Base-by-base conservation (phyloP, 2,888 invertebrate species). In the Athalia circularis region DNA sequence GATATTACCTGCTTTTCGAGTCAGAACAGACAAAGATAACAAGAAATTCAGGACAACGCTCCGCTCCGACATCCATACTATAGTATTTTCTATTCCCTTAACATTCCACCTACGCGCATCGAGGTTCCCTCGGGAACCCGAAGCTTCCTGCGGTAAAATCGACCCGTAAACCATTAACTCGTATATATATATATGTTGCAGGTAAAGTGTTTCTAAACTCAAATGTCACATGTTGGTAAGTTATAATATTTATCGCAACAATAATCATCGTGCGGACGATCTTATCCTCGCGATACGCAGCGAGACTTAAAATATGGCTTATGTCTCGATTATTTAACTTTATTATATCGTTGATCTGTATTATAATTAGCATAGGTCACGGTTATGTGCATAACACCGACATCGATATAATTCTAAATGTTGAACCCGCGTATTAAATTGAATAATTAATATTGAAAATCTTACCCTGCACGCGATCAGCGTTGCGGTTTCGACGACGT, bases 41-140 rank as follows among this genome's bases (percentile, higher is more conserved):
- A 62, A 52, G 75, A 29, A 75, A 75, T 75, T 62, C 75, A 52
- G 75, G 48, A 75, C 57, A 57, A 45, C 59, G 52, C 7, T 47
- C 15, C 6, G 29, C 45, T 52, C 59, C 45, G 45, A n/a, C 13
- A 29, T 29, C 29, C 29, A 29, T 29, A 29, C 29, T 29, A 29
- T 29, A 29, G 29, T 29, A 29, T 29, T 29, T 29, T 29, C 8
- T 9, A 4, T 9, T 54, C 72, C 57, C 47, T 72, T 59, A 72
- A 47, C 57, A 72, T 72, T 59, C 70, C 47, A 59, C 43, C 45
- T 72, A 72, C 72, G 72, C 13, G 72, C 45, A 59, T n/a, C 29
- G 52, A 29, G 68, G 68, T 68, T 68, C 68, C 68, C 50, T 54
- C 29, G 68, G 54, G 68, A 54, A 15, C 68, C 68, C 68, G 72